Conservation (phyloP, 2,113 vertebrate genomes). For the Rhipidura dahli region DNA sequence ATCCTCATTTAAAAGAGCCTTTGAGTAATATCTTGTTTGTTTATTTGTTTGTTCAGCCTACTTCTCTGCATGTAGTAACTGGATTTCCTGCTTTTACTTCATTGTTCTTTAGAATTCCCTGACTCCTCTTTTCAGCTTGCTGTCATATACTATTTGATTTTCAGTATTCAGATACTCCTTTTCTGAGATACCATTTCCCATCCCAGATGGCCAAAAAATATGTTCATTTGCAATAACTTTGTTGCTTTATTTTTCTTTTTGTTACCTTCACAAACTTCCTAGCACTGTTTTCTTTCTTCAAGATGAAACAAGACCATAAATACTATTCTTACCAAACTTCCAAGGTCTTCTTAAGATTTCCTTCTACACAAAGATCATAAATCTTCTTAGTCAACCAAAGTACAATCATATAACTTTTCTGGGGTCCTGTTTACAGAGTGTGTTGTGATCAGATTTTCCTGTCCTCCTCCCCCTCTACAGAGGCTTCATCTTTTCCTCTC, state of each 20-base stretch:
- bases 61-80: neutral
- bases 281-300: neutral
- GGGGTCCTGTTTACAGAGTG: neutral
- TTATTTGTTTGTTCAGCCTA: neutral
- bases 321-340: neutral
- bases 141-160: neutral
- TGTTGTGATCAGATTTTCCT: neutral
- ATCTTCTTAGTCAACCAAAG: neutral
- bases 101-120: neutral
- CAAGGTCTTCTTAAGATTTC: neutral
- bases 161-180: neutral
- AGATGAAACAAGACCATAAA: neutral
- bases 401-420: neutral
- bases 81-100: neutral
- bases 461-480: neutral
- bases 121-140: neutral
- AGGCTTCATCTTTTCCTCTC: neutral
- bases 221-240: neutral
- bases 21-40: neutral
- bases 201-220: slow-evolving; percentile 1
- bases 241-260: neutral
- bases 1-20: neutral
- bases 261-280: neutral
- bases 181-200: neutral
- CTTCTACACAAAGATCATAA: neutral